Percentiles rank a stretch among this genome's conserved stretches.
Conservation (phyloP, 2,113 vertebrate genomes). For the Epinephelus fuscoguttatus region DNA sequence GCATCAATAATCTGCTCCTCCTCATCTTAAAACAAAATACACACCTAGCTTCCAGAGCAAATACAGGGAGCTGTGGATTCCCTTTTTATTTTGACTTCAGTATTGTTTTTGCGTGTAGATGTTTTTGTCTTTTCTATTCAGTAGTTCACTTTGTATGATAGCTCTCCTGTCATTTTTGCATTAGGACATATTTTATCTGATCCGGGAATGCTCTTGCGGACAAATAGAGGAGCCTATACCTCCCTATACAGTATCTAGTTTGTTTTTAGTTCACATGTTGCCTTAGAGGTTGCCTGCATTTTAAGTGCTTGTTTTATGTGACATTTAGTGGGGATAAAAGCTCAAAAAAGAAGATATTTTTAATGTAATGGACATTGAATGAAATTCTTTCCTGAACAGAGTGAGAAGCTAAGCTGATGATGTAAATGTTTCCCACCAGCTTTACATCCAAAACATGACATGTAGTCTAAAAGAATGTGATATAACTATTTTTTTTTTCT, state of each 20-base stretch:
- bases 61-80: conserved; percentile 44
- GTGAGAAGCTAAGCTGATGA: conserved; percentile 58
- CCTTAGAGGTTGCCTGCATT: conserved; percentile 84
- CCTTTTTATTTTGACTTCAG: conserved; percentile 71
- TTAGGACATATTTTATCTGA: conserved; percentile 63
- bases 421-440: conserved; percentile 55
- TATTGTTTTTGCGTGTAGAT: conserved; percentile 72
- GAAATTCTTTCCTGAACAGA: conserved; percentile 28
- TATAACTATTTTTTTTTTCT: conserved; percentile 9
- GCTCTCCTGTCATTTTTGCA: conserved; percentile 59
- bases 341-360: conserved; percentile 35
- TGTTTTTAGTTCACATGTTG: conserved; percentile 86
- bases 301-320: conserved; percentile 80
- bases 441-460: conserved; percentile 32
- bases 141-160: conserved; percentile 65
- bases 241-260: conserved; percentile 60
- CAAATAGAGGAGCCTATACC: conserved; percentile 37
- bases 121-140: conserved; percentile 75
- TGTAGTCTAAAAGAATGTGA: conserved; percentile 44
- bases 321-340: conserved; percentile 51
- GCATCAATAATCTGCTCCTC: conserved; percentile 39
- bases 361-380: conserved; percentile 56
- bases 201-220: conserved; percentile 45
- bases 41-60: conserved; percentile 21
- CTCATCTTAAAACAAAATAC: not conserved